Evolutionary conservation across 2,797 vertebrate species (phyloP).

Genomic region (Sternarchorhynchus goeldii): DNA sequence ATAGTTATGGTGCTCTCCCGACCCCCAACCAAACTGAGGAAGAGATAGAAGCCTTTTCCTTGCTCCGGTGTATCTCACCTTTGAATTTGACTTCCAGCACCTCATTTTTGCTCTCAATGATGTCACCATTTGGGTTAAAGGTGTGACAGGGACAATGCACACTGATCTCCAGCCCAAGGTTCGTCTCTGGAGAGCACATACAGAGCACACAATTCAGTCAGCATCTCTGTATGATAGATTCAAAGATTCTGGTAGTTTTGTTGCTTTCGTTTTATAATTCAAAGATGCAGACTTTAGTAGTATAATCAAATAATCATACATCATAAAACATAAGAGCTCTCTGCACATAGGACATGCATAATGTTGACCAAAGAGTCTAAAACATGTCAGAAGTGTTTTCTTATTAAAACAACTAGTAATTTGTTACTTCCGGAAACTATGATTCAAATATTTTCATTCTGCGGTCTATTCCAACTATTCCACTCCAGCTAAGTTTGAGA

Average conservation of each 20-base stretch:
- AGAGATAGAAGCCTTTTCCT: neutral
- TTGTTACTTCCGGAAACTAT: slow-evolving; percentile 43
- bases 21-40: neutral
- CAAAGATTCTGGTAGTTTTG: neutral
- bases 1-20: neutral
- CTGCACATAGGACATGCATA: slow-evolving; percentile 13
- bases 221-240: neutral
- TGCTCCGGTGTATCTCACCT: slow-evolving; percentile 75
- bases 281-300: neutral
- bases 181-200: slow-evolving; percentile 80
- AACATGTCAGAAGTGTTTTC: slow-evolving; percentile 36
- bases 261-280: slow-evolving; percentile 11
- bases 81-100: slow-evolving; percentile 95
- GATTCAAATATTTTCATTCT: slow-evolving; percentile 34
- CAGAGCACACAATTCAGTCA: slow-evolving; percentile 46
- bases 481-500: slow-evolving; percentile 10
- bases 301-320: slow-evolving; percentile 22
- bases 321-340: slow-evolving; percentile 13
- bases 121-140: slow-evolving; percentile 91
- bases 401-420: slow-evolving; percentile 35
- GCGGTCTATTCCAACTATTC: slow-evolving; percentile 14
- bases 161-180: slow-evolving; percentile 94
- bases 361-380: slow-evolving; percentile 19
- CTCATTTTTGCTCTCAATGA: slow-evolving; percentile 88
- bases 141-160: slow-evolving; percentile 97